phyloP scores from a whole-genome alignment of 2,888 invertebrate species.

The Nemoura dubitans region DNA sequence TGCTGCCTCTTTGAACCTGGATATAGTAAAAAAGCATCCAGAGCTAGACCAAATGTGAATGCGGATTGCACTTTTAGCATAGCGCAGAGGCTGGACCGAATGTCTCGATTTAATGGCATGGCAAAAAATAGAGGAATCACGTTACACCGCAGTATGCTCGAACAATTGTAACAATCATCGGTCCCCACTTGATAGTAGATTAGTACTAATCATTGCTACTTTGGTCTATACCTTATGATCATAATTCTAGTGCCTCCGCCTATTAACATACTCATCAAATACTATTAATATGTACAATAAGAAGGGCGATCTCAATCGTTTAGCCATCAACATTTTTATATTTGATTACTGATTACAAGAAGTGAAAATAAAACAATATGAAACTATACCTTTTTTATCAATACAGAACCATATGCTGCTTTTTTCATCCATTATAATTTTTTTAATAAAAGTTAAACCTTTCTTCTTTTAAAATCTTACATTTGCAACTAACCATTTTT shows the following conservation, averaged over 20 bases:
- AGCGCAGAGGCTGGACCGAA: not conserved
- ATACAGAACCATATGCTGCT: constrained; percentile 7
- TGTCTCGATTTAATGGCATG: not conserved
- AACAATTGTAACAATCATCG: not conserved
- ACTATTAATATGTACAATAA: not conserved
- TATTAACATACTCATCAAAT: not conserved
- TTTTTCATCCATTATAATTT: not conserved
- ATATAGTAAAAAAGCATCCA: not conserved
- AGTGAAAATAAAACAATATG: constrained; percentile 23
- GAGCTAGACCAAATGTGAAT: not conserved
- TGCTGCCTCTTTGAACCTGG: not conserved
- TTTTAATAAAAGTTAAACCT: constrained; percentile 1
- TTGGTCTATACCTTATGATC: not conserved
- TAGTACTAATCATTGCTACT: constrained; percentile 7
- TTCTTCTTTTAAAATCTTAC: not conserved
- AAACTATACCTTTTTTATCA: not conserved
- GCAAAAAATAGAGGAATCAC: constrained; percentile 7
- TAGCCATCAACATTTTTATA: constrained; percentile 7
- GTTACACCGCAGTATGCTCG: not conserved
- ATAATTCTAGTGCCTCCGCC: not conserved
- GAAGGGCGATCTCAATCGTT: not conserved
- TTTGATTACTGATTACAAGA: constrained; percentile 9
- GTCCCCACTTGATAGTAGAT: not conserved
- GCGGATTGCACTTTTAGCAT: not conserved
- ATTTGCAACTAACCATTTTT: not conserved